Evolutionary conservation across 30 jellyfish, hydroid and myxozoan genomes (phyloP).

Genomic region (Hydractinia symbiolongicarpus): DNA sequence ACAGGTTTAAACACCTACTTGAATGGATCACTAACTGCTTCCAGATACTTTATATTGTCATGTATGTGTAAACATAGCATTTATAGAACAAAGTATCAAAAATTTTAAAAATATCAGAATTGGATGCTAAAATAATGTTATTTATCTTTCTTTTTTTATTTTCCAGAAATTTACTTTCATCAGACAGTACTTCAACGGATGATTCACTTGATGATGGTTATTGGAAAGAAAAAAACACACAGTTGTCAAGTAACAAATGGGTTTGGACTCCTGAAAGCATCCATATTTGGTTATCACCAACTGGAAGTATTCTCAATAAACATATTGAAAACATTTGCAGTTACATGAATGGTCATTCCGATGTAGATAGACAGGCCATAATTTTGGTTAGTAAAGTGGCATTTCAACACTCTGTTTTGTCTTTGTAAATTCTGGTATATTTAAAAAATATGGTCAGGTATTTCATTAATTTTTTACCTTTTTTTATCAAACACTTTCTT

Average conservation of each 20-base stretch:
- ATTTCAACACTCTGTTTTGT: too few relatives aligned
- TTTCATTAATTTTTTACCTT: too few relatives aligned
- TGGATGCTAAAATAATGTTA: too few relatives aligned
- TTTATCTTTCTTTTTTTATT: neutral
- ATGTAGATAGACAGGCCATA: neutral
- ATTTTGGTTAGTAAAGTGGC: neutral
- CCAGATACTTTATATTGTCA: too few relatives aligned
- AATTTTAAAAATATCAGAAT: too few relatives aligned
- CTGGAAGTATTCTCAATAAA: neutral
- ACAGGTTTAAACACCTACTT: too few relatives aligned
- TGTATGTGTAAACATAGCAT: too few relatives aligned
- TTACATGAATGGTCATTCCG: neutral
- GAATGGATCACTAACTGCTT: too few relatives aligned
- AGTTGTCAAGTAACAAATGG: neutral
- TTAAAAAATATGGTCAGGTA: too few relatives aligned
- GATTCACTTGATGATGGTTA: neutral
- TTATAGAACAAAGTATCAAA: too few relatives aligned
- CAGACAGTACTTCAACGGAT: conserved; percentile 9
- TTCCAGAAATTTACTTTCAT: neutral
- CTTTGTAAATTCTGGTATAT: too few relatives aligned
- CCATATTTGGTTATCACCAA: neutral
- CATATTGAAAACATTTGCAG: neutral
- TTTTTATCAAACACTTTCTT: too few relatives aligned
- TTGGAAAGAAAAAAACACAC: neutral
- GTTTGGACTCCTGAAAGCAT: neutral